Conservation (phyloP, 2,113 vertebrate species). For the Stegastes partitus region DNA sequence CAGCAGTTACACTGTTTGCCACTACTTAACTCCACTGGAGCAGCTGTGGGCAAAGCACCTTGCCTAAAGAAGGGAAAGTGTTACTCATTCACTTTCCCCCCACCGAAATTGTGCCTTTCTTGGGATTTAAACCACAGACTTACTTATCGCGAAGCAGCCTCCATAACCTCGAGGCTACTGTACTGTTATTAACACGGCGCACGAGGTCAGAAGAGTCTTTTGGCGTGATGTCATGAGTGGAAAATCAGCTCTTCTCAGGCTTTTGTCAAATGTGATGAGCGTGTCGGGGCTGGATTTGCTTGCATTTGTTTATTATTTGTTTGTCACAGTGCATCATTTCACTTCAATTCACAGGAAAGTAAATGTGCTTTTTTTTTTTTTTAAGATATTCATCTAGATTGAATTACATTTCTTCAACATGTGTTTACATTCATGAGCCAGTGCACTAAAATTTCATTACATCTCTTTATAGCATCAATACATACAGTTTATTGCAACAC, state of each 20-base stretch:
- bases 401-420: constrained; percentile 19
- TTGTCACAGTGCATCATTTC: neutral
- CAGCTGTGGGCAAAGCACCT: constrained; percentile 66
- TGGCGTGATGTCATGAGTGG: neutral
- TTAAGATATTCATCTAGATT: neutral
- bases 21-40: constrained; percentile 37
- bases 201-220: constrained; percentile 16
- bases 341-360: neutral
- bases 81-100: constrained; percentile 62
- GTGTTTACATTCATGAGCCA: constrained; percentile 30
- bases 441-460: constrained; percentile 19
- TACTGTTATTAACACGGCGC: constrained; percentile 9
- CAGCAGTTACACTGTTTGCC: constrained; percentile 55
- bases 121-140: constrained; percentile 33
- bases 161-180: constrained; percentile 21
- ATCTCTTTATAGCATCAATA: constrained; percentile 18
- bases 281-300: neutral
- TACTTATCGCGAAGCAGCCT: constrained; percentile 40
- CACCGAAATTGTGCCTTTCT: constrained; percentile 46
- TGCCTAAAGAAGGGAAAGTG: constrained; percentile 68
- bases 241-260: constrained; percentile 5
- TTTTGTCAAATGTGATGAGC: neutral
- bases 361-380: neutral
- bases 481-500: constrained; percentile 33
- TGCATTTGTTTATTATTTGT: neutral